Percentiles rank a stretch among this genome's conserved stretches.
These are phyloP conservation scores for Myxocyprinus asiaticus DNA, from an alignment of 2,113 vertebrate species.

Conservation along the genomic window DNA sequence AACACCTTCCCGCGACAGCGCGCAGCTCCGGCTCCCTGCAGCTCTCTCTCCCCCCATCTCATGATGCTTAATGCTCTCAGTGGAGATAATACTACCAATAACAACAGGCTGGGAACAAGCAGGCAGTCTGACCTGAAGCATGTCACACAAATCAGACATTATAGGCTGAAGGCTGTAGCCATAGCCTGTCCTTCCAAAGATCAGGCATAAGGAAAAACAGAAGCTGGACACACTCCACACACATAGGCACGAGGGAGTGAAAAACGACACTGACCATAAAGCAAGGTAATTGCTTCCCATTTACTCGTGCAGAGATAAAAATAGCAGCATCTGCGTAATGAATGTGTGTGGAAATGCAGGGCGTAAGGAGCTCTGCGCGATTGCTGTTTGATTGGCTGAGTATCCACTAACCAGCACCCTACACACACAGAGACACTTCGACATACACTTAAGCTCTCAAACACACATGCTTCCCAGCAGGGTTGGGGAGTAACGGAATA, in stretches of 20 bases:
- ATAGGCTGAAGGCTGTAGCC: neutral
- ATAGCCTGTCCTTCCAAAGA: neutral
- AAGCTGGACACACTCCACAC: neutral
- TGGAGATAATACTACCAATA: conserved; percentile 43
- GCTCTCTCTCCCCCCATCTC: conserved; percentile 20
- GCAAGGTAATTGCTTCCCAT: conserved; percentile 80
- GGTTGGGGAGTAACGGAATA: too few relatives aligned
- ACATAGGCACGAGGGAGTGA: conserved; percentile 66
- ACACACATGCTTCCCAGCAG: conserved; percentile 46
- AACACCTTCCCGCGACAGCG: conserved; percentile 76
- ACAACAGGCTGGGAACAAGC: conserved; percentile 30
- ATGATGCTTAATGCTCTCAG: conserved; percentile 37
- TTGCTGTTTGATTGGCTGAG: conserved; percentile 63
- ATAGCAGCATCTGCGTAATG: conserved; percentile 74
- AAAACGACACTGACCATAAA: conserved; percentile 75
- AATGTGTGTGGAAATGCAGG: conserved; percentile 67
- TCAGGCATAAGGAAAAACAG: neutral
- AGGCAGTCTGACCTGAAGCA: conserved; percentile 34
- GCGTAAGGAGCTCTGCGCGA: conserved; percentile 17
- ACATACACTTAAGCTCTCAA: conserved; percentile 16
- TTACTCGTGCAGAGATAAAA: conserved; percentile 73
- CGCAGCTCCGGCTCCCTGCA: conserved; percentile 47
- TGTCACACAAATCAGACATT: conserved; percentile 7
- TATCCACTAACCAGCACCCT: conserved; percentile 55
- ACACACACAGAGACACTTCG: conserved; percentile 31